Percentiles rank a stretch among this genome's conserved stretches.
Evolutionary conservation across 2,888 invertebrate genomes (phyloP).

Genomic region (Trachelus troglodyta): DNA sequence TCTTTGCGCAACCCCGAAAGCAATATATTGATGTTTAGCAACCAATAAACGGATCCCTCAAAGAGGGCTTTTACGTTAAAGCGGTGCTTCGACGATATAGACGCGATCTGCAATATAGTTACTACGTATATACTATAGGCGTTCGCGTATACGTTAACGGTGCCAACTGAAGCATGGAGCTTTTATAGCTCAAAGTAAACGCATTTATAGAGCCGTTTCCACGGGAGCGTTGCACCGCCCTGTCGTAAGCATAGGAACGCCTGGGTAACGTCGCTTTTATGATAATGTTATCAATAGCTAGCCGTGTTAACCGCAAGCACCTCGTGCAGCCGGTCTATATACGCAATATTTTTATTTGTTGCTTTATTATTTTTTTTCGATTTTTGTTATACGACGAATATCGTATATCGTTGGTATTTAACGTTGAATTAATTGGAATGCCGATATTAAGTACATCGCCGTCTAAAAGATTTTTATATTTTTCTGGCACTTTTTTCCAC

Average conservation of each 20-base stretch:
- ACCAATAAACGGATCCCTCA: slow-evolving; percentile 66
- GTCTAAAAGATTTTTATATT: not conserved
- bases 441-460: not conserved
- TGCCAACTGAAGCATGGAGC: slow-evolving; percentile 55
- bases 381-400: not conserved
- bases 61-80: slow-evolving; percentile 65
- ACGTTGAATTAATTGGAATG: not conserved
- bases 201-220: slow-evolving; percentile 62
- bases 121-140: slow-evolving; percentile 7
- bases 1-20: slow-evolving; percentile 57
- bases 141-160: slow-evolving; percentile 45
- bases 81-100: slow-evolving; percentile 51
- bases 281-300: slow-evolving; percentile 60
- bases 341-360: not conserved
- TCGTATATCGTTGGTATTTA: not conserved
- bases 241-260: slow-evolving; percentile 31
- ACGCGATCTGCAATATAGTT: slow-evolving; percentile 1
- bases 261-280: slow-evolving; percentile 58
- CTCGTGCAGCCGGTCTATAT: not conserved
- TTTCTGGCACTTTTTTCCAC: slow-evolving; percentile 16
- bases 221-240: slow-evolving; percentile 8
- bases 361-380: not conserved
- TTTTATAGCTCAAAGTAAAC: slow-evolving; percentile 64
- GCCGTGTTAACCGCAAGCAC: slow-evolving; percentile 11
- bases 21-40: slow-evolving; percentile 67